Evolutionary conservation across 2,113 vertebrate genomes (phyloP).

Genomic region (Grammomys surdaster): DNA sequence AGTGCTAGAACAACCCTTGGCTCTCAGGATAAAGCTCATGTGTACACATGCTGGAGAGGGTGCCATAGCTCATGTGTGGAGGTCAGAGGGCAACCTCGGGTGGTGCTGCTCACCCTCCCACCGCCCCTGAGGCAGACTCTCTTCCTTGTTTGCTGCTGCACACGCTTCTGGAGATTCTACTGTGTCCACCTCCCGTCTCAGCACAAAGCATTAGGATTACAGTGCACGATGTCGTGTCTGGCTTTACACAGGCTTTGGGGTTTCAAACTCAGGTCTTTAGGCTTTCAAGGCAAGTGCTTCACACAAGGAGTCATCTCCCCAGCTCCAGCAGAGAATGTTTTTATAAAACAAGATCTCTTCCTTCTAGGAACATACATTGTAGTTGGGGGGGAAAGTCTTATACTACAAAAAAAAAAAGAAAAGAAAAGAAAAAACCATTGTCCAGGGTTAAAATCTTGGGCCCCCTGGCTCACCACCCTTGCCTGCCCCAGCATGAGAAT

Average conservation of each 20-base stretch:
- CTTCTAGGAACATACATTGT: not conserved
- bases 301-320: not conserved
- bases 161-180: not conserved
- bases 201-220: not conserved
- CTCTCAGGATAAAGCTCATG: not conserved
- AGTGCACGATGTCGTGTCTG: no score
- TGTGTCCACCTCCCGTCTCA: not conserved
- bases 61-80: not conserved
- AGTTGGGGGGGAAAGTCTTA: not conserved
- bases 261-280: not conserved
- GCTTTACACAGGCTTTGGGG: not conserved
- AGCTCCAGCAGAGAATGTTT: not conserved
- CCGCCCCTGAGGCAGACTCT: not conserved
- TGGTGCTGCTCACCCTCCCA: not conserved
- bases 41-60: not conserved
- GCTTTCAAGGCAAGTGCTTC: not conserved
- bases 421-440: not conserved
- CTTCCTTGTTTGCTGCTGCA: not conserved
- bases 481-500: not conserved
- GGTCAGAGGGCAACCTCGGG: not conserved
- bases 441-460: not conserved
- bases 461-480: not conserved
- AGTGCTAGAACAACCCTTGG: not conserved
- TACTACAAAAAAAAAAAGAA: not conserved
- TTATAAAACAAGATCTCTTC: not conserved